phyloP scores from a whole-genome alignment of 2,888 invertebrate species.

The Linyphia triangularis region DNA sequence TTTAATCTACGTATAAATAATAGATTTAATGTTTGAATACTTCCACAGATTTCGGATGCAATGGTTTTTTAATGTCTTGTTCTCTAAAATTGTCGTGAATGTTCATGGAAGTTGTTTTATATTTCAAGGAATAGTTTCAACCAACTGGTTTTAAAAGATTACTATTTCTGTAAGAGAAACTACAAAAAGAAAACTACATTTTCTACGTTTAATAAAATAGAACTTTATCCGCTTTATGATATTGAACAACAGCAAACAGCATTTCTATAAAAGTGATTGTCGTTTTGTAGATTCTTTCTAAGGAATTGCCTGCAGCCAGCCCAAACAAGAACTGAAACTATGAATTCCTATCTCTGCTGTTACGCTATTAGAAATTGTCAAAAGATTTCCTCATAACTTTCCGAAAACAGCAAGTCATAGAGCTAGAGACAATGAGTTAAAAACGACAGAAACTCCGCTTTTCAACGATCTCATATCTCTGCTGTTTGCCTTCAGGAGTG shows the following conservation, averaged over 20 bases:
- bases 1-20: too few relatives aligned
- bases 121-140: too few relatives aligned
- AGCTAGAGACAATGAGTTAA: slow-evolving; percentile 51
- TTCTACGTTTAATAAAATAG: neutral
- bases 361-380: too few relatives aligned
- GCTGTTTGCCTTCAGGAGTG: slow-evolving; percentile 68
- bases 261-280: neutral
- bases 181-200: too few relatives aligned
- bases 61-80: too few relatives aligned
- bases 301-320: neutral
- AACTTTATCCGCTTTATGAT: neutral
- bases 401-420: slow-evolving; percentile 35
- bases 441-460: slow-evolving; percentile 52
- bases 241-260: too few relatives aligned
- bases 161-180: too few relatives aligned
- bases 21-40: too few relatives aligned
- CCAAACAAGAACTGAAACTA: neutral
- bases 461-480: slow-evolving; percentile 61
- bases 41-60: too few relatives aligned
- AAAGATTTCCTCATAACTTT: slow-evolving; percentile 46
- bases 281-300: neutral
- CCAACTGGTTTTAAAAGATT: too few relatives aligned
- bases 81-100: too few relatives aligned
- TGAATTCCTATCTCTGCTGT: neutral
- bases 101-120: too few relatives aligned